Percentiles rank a stretch among this genome's conserved stretches.
Conservation (phyloP, 2,797 vertebrate species). For the Microcaecilia unicolor region DNA sequence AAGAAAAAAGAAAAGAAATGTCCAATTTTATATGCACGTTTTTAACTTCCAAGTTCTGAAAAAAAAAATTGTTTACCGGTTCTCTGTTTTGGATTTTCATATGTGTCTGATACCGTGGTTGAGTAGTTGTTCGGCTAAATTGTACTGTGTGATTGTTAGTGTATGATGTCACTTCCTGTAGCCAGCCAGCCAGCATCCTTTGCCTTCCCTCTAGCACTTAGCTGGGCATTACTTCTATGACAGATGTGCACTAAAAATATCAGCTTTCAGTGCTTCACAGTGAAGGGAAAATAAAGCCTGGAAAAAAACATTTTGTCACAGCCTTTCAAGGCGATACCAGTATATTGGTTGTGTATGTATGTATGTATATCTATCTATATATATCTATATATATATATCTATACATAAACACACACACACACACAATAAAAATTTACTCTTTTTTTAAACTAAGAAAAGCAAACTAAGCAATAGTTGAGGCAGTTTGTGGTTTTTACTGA, state of each 20-base stretch:
- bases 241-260: constrained; percentile 94
- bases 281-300: constrained; percentile 79
- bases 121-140: constrained; percentile 75
- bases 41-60: constrained; percentile 79
- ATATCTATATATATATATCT: too few species aligned
- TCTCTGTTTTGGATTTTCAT: constrained; percentile 74
- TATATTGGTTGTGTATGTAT: constrained; percentile 86
- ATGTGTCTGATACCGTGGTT: constrained; percentile 75
- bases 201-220: constrained; percentile 83
- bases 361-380: too few species aligned
- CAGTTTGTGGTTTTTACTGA: constrained; percentile 82
- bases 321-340: constrained; percentile 84
- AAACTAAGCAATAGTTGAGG: constrained; percentile 97
- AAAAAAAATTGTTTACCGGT: constrained; percentile 82
- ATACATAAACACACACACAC: too few species aligned
- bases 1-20: too few species aligned
- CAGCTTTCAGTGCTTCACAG: constrained; percentile 88
- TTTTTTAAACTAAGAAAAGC: constrained; percentile 77
- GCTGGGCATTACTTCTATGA: constrained; percentile 95
- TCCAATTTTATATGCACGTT: constrained; percentile 85
- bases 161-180: constrained; percentile 69
- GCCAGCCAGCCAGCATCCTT: constrained; percentile 61
- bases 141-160: constrained; percentile 76
- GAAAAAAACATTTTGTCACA: constrained; percentile 86
- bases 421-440: constrained; percentile 91